Conservation (phyloP, 2,888 invertebrate genomes). For the Caradrina clavipalpis region DNA sequence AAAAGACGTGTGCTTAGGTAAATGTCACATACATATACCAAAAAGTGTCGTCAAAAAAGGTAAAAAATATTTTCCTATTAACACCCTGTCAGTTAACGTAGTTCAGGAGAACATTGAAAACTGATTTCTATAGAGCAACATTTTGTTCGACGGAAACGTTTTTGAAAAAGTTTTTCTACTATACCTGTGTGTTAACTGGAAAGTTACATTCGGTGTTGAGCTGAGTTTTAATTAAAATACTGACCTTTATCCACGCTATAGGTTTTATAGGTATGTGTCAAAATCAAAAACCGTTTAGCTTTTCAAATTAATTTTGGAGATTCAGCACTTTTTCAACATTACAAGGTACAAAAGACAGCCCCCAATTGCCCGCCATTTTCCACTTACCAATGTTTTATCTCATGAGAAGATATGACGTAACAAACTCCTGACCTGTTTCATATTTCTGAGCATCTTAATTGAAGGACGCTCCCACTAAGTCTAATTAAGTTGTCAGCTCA, state of each 20-base stretch:
- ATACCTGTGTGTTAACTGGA: neutral
- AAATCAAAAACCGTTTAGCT: neutral
- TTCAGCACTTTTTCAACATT: neutral
- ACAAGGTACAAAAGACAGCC: neutral
- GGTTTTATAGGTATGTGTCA: neutral
- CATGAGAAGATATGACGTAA: neutral
- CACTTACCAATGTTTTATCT: neutral
- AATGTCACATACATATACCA: neutral
- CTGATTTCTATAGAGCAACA: conserved; percentile 17
- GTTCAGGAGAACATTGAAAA: conserved; percentile 16
- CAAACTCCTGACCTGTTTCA: neutral
- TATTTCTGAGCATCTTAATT: conserved; percentile 10
- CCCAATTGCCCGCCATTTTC: neutral
- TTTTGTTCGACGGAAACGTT: conserved; percentile 10
- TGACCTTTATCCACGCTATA: neutral
- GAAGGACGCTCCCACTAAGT: neutral
- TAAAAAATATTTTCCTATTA: conserved; percentile 18
- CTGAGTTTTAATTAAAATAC: conserved; percentile 11
- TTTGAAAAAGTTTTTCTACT: neutral
- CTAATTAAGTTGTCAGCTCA: neutral
- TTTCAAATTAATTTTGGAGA: neutral
- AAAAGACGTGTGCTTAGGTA: neutral
- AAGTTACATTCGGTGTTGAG: neutral
- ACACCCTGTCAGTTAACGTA: conserved; percentile 25
- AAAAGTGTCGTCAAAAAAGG: neutral